Percentiles rank a stretch among this genome's conserved stretches.
Evolutionary conservation across 1,140 invertebrate species (phyloP).

Genomic region (Aporrectodea caliginosa): DNA sequence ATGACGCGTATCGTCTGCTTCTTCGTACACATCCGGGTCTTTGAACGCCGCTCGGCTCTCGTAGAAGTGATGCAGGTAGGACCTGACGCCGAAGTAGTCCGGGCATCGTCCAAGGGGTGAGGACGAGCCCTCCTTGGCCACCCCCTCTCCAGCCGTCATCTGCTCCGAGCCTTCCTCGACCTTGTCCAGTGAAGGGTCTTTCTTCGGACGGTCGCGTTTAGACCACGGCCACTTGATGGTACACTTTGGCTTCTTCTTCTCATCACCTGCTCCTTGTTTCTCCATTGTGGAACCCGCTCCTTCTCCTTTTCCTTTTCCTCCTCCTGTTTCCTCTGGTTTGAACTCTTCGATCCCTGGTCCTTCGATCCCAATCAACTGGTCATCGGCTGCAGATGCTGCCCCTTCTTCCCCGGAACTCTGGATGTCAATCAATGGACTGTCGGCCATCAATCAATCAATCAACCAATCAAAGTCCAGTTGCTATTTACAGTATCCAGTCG

Average conservation of each 20-base stretch:
- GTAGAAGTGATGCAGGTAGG: neutral
- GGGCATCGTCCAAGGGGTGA: neutral
- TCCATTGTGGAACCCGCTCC: neutral
- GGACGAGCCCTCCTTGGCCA: no score
- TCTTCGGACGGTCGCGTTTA: neutral
- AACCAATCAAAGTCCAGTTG: no score
- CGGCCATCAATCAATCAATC: neutral
- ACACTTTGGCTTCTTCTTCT: neutral
- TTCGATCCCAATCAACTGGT: neutral
- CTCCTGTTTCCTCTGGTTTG: no score
- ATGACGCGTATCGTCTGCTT: neutral
- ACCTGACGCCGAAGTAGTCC: neutral
- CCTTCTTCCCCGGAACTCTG: neutral
- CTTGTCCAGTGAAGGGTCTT: constrained; percentile 23
- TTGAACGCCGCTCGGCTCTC: neutral
- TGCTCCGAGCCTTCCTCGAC: constrained; percentile 24
- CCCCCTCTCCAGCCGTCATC: neutral
- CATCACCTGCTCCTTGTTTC: neutral
- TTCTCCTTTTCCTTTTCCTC: neutral
- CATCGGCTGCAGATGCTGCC: neutral
- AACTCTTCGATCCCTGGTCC: neutral
- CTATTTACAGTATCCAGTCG: no score
- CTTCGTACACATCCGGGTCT: neutral
- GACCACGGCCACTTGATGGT: constrained; percentile 1
- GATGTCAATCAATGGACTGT: neutral